Evolutionary conservation across 2,888 invertebrate species (phyloP), one percentile per base, ranked within the genome.

Genomic region (Beris morrisii): DNA sequence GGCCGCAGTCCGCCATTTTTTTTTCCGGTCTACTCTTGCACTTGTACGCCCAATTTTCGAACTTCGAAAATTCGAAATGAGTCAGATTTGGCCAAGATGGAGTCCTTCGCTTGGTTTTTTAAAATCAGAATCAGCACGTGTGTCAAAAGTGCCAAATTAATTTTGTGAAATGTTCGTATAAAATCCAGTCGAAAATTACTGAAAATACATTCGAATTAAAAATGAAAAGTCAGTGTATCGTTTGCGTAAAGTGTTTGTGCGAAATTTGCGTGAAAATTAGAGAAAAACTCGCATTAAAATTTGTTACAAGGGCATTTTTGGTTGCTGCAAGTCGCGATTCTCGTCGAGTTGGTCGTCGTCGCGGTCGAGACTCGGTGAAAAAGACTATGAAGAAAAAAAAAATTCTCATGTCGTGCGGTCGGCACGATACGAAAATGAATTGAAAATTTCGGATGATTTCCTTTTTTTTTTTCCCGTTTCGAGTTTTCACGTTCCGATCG

Each of bases 101-200:
- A 75, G 76, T 78, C 78, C 79, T 80, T 80, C 79, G 80, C 79
- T 80, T 80, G 78, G 74, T 79, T 79, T 79, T 76, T 76, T 77
- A 74, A 79, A 80, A 79, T 77, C 78, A 77, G 71, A 74, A 73
- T 77, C 77, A 80, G 80, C 80, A 80, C 80, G 80, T 80, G 80
- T 80, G 75, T 77, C 75, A 77, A 78, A 78, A 81, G 81, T 80
- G 81, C 81, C 81, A 81, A 80, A 80, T 74, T 76, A 75, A 75
- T 74, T 79, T 76, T 64, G 67, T 72, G 76, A 78, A 78, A 80
- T 80, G 80, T 80, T 76, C 78, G 80, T 80, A 79, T 77, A 71
- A 69, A 72, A 70, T 56, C 50, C 22, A 11, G 5, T 12, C 22
- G 5, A 55, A 54, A 38, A 54, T 54, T 28, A 4, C 12, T 50